Conservation (phyloP, 2,797 vertebrate genomes). For the Hemibagrus guttatus region DNA sequence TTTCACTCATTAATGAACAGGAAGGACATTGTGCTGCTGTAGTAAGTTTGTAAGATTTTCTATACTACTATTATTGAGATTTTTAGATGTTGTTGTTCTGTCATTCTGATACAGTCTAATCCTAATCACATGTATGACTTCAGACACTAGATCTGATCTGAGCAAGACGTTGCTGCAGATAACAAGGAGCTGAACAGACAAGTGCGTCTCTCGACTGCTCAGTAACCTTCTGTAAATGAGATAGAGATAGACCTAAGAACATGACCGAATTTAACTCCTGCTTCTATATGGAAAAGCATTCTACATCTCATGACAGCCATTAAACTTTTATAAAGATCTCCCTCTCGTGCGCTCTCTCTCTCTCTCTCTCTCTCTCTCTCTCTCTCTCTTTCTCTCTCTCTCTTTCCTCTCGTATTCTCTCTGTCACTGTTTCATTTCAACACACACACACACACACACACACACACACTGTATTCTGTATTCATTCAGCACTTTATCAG, state of each 20-base stretch:
- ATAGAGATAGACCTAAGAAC: neutral
- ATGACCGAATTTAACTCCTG: neutral
- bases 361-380: neutral
- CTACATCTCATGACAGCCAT: neutral
- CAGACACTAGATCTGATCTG: neutral
- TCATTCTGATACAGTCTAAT: neutral
- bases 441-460: too few relatives aligned
- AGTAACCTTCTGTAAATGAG: neutral
- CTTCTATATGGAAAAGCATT: neutral
- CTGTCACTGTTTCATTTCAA: neutral
- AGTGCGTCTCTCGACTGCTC: neutral
- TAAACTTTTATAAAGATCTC: neutral
- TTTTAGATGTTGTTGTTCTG: neutral
- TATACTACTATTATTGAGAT: too few relatives aligned
- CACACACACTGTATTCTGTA: neutral
- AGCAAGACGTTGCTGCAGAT: neutral
- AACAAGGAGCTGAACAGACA: neutral
- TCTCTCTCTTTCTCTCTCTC: neutral
- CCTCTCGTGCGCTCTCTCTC: too few relatives aligned
- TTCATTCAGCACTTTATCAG: neutral
- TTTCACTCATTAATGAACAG: neutral
- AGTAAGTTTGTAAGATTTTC: neutral
- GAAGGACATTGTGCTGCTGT: neutral
- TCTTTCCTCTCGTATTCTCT: neutral
- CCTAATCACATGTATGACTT: neutral